Percentiles rank a stretch among this genome's conserved stretches.
These are phyloP conservation scores for Calonectris borealis DNA, from an alignment of 2,113 vertebrate genomes.

Conservation along the genomic window DNA sequence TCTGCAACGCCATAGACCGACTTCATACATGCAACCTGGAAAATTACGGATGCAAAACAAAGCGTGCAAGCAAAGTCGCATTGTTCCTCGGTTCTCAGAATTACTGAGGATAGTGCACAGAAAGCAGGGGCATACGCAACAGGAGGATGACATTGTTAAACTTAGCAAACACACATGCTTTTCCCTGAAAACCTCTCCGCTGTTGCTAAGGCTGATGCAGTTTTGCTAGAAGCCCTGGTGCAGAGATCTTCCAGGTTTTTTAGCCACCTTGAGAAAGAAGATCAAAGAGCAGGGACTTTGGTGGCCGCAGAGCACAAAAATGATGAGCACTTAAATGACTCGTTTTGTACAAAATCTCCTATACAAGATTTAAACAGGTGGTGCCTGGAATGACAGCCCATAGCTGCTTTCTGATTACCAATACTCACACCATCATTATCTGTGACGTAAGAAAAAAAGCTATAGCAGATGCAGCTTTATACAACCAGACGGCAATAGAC, in stretches of 20 bases:
- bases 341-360: neutral
- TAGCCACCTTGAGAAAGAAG: neutral
- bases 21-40: neutral
- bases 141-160: neutral
- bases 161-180: neutral
- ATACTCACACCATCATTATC: neutral
- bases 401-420: neutral
- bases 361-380: neutral
- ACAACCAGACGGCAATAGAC: neutral
- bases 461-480: neutral
- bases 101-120: neutral
- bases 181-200: neutral
- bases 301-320: neutral
- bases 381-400: neutral
- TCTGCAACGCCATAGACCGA: neutral
- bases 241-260: neutral
- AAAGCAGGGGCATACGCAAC: neutral
- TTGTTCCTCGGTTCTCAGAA: neutral
- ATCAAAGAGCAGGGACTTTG: neutral
- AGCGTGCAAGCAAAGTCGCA: accelerated
- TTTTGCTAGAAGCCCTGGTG: neutral
- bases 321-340: neutral
- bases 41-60: neutral
- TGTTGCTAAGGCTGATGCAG: neutral
- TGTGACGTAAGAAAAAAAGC: neutral